Percentiles rank a stretch among this genome's conserved stretches.
These are phyloP conservation scores for Gyrodactylus bullatarudis DNA, from an alignment of 1,140 invertebrate genomes.

Conservation along the genomic window DNA sequence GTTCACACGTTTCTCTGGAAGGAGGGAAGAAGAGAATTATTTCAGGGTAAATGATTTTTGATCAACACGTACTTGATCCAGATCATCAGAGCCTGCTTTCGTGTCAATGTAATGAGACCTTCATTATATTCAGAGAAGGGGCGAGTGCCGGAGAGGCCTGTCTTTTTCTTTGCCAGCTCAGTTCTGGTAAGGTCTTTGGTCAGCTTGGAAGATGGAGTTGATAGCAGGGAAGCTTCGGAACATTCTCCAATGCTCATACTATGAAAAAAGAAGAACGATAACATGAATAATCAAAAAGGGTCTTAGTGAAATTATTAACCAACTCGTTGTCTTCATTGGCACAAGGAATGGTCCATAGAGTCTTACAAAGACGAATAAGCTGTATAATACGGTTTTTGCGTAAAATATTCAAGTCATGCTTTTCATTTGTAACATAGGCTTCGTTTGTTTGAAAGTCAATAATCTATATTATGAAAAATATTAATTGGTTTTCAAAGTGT, in stretches of 20 bases:
- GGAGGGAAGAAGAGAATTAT: background rate
- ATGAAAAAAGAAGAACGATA: too few relatives aligned
- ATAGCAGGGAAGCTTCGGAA: too few relatives aligned
- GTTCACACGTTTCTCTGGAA: background rate
- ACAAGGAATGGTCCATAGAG: background rate
- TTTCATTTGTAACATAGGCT: background rate
- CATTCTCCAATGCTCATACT: too few relatives aligned
- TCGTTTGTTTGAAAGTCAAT: background rate
- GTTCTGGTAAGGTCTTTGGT: too few relatives aligned
- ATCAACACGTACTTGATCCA: background rate
- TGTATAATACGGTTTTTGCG: background rate
- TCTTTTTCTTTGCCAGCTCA: too few relatives aligned
- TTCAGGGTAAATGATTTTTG: background rate
- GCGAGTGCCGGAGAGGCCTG: background rate
- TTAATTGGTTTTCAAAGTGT: background rate
- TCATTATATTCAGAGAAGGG: background rate
- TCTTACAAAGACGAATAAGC: background rate
- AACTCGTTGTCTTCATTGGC: background rate
- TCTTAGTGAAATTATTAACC: too few relatives aligned
- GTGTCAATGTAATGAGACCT: background rate
- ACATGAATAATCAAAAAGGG: too few relatives aligned
- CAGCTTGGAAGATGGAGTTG: too few relatives aligned
- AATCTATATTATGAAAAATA: background rate
- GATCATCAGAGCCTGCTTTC: background rate
- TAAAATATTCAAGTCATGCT: background rate